These are phyloP conservation scores for Chloroceryle inda DNA, from an alignment of 2,797 vertebrate species.

Conservation along the genomic window DNA sequence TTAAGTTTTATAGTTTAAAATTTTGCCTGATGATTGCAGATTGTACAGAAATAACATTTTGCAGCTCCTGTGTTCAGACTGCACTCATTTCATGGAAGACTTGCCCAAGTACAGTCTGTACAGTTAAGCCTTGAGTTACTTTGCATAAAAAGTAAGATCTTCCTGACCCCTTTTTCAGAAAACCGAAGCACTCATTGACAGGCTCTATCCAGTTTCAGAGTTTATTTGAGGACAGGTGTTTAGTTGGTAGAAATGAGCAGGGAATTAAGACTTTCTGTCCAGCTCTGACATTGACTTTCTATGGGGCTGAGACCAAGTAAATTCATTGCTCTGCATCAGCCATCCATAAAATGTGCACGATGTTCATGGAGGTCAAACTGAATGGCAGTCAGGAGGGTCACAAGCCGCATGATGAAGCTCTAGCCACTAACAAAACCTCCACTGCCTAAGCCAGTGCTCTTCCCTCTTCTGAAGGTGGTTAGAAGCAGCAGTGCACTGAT, in stretches of 20 bases:
- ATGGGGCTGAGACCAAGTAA: background rate
- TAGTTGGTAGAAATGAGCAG: background rate
- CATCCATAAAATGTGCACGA: background rate
- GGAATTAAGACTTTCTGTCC: background rate
- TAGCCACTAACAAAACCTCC: background rate
- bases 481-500: background rate
- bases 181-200: background rate
- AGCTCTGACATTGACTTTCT: background rate
- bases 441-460: fast-evolving
- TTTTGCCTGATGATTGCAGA: background rate
- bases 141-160: background rate
- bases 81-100: background rate
- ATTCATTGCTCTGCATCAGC: background rate
- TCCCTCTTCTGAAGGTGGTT: background rate
- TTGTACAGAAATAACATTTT: constrained; percentile 20
- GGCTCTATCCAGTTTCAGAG: background rate
- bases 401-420: background rate
- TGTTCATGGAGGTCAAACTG: background rate
- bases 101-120: background rate
- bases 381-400: background rate
- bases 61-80: background rate
- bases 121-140: constrained; percentile 14
- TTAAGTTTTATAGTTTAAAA: background rate
- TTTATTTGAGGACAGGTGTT: background rate
- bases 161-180: background rate